Evolutionary conservation across 2,888 invertebrate species (phyloP), one percentile per base, ranked within the genome.

Genomic region (Auanema freiburgensis): DNA sequence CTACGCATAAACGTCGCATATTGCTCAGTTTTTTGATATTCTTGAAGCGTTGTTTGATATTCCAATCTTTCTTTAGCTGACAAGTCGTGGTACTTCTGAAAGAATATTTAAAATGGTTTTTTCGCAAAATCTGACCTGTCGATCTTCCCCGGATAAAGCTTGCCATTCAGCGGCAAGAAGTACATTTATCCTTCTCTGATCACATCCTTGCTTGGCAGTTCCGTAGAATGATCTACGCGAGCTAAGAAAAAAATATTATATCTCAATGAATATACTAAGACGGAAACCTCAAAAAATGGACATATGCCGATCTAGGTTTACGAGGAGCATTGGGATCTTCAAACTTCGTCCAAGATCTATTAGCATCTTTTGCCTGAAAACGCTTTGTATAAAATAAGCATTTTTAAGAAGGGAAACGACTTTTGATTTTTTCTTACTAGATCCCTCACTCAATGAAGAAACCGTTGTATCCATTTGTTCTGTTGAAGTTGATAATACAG

Each of bases 121-220:
- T 5, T 6, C 3, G 46, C 21, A 33, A 33, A 5, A 33, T 33
- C 33, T 21, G 16, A 46, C 46, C 21, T 46, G 16, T 5, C 46
- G 46, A 18, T 46, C 16, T 46, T 46, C 46, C 21, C 4, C 5
- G 3, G 16, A 16, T 16, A 46, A 21, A 5, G 46, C 46, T 21
- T 46, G 46, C 46, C 46, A 46, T 46, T 46, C 46, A 21, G 46
- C 46, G 10, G 46, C 46, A 16, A 46, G 46, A 18, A 21, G 16
- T 5, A 46, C 46, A 21, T 46, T 46, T 16, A 46, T 46, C 16
- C 46, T 46, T 21, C 21, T 46, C 46, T 46, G 46, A 46, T 46
- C 46, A 46, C 46, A 46, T 46, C 46, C 46, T 21, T 46, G 46
- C 10, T 46, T 46, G 16, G 21, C 46, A 18, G 46, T 46, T 18